phyloP scores from a whole-genome alignment of 2,888 invertebrate species.

The Malthinus flaveolus region DNA sequence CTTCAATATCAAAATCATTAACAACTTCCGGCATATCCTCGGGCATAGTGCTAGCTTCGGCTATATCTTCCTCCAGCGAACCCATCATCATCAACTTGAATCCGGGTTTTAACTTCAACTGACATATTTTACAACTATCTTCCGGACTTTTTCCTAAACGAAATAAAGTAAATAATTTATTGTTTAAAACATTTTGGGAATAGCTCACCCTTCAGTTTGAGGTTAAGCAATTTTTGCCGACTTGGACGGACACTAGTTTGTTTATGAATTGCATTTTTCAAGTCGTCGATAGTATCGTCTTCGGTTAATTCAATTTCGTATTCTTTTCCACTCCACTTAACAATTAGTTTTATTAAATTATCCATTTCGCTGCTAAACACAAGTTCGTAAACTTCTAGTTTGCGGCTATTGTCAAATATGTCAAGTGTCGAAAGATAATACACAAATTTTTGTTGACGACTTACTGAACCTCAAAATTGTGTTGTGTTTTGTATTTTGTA shows the following conservation, averaged over 20 bases:
- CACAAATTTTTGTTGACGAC: too few relatives aligned
- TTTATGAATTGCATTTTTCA: constrained; percentile 84
- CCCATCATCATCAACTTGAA: constrained; percentile 98
- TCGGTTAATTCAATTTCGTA: constrained; percentile 77
- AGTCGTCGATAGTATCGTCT: constrained; percentile 77
- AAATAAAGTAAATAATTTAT: constrained; percentile 11
- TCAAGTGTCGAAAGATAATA: too few relatives aligned
- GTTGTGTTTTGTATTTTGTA: too few relatives aligned
- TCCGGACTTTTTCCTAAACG: constrained; percentile 83
- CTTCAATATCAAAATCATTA: constrained; percentile 90
- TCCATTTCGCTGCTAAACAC: constrained; percentile 31
- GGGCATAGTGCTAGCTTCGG: constrained; percentile 79
- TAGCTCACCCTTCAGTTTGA: constrained; percentile 83
- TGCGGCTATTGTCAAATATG: too few relatives aligned
- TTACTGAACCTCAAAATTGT: too few relatives aligned
- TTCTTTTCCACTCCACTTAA: constrained; percentile 95
- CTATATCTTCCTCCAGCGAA: constrained; percentile 89
- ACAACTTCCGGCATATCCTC: constrained; percentile 83
- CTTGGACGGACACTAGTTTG: constrained; percentile 91
- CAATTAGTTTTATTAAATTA: constrained; percentile 60
- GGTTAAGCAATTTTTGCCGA: constrained; percentile 89
- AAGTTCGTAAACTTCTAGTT: background rate
- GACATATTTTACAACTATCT: constrained; percentile 75
- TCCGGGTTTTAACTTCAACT: constrained; percentile 80
- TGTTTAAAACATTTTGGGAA: constrained; percentile 11